phyloP scores from a whole-genome alignment of 2,888 invertebrate genomes.

The Chrysolina americana region DNA sequence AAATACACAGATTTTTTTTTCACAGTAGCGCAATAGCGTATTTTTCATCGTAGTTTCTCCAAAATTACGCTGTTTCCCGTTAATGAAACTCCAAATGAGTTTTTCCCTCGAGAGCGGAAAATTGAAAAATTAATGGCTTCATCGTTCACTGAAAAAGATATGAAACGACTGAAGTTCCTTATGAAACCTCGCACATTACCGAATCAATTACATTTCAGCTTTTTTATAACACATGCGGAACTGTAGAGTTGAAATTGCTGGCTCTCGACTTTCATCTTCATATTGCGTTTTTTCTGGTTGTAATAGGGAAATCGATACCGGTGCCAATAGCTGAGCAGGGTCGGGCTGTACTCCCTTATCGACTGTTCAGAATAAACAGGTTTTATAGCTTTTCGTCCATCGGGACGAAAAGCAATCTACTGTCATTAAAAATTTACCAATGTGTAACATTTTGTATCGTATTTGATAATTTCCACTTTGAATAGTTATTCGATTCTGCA shows the following conservation, averaged over 20 bases:
- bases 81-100: background rate
- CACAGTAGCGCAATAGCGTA: background rate
- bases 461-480: too few species aligned
- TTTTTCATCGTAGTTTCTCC: background rate
- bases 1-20: background rate
- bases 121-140: slow-evolving; percentile 15
- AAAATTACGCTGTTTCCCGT: background rate
- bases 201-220: background rate
- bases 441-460: too few species aligned
- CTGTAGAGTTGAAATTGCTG: background rate
- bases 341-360: background rate
- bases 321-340: background rate
- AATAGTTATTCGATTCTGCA: too few species aligned
- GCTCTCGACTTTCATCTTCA: background rate
- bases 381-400: too few species aligned
- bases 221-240: background rate
- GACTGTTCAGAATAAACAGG: too few species aligned
- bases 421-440: too few species aligned
- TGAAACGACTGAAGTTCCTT: background rate
- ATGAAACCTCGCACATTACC: background rate
- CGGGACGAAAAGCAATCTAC: too few species aligned
- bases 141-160: background rate
- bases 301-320: slow-evolving; percentile 3
- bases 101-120: background rate
- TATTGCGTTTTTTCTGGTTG: background rate